A percentile compares a stretch with the other conserved stretches of the same genome.
phyloP scores from a whole-genome alignment of 1,140 invertebrate genomes.

The Caenorhabditis brenneri region DNA sequence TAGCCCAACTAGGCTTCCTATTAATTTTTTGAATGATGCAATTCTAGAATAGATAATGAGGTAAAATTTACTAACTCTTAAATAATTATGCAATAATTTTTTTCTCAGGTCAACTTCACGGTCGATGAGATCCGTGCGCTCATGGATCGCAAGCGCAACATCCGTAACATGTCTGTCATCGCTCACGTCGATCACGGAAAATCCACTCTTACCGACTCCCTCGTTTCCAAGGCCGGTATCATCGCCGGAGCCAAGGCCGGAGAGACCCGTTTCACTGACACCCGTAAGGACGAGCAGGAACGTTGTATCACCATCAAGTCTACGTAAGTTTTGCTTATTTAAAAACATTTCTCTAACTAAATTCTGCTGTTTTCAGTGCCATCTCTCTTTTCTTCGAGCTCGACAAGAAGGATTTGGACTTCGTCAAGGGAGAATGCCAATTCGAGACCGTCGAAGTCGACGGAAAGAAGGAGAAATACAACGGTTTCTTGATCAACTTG shows the following conservation, averaged over 20 bases:
- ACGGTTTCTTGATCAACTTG: slow-evolving; percentile 97
- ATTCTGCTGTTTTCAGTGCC: slow-evolving; percentile 77
- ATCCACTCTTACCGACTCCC: slow-evolving; percentile 97
- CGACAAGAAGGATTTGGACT: slow-evolving; percentile 81
- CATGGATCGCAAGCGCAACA: slow-evolving; percentile 99
- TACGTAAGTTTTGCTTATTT: slow-evolving; percentile 80
- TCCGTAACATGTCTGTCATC: slow-evolving; percentile 99
- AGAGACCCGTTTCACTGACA: slow-evolving; percentile 98
- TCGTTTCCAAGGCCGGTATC: slow-evolving; percentile 99
- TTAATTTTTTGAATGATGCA: too few relatives aligned
- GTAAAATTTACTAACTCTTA: background rate
- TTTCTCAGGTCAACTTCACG: slow-evolving; percentile 94
- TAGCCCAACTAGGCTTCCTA: too few relatives aligned
- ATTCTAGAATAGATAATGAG: too few relatives aligned
- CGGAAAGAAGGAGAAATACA: slow-evolving; percentile 82
- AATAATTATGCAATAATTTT: background rate
- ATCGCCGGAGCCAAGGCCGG: slow-evolving; percentile 97
- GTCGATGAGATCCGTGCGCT: slow-evolving; percentile 98
- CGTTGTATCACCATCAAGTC: slow-evolving; percentile 99
- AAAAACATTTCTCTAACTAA: slow-evolving; percentile 9
- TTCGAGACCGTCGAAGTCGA: slow-evolving; percentile 74
- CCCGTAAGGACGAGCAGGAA: slow-evolving; percentile 98
- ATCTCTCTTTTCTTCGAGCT: slow-evolving; percentile 98
- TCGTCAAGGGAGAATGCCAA: slow-evolving; percentile 76
- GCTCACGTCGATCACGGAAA: slow-evolving; percentile 99